These are phyloP conservation scores for Pogonocherus hispidulus DNA, from an alignment of 2,888 invertebrate genomes.

Conservation along the genomic window DNA sequence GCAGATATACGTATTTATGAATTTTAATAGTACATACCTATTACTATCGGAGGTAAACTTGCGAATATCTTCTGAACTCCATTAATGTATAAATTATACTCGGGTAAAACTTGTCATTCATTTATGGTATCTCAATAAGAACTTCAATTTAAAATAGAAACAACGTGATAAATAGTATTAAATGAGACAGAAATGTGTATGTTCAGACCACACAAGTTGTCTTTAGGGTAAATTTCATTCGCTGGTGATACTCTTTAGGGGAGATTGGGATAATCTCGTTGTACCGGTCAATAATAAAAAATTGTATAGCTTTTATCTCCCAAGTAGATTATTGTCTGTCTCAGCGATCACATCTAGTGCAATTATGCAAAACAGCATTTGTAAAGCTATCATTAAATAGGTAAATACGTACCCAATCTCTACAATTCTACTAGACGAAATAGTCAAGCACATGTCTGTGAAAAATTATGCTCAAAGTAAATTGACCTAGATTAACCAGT, in stretches of 20 bases:
- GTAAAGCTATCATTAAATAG: too few relatives aligned
- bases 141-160: conserved; percentile 45
- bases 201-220: conserved; percentile 50
- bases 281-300: too few relatives aligned
- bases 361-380: too few relatives aligned
- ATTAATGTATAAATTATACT: conserved; percentile 28
- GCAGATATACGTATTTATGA: too few relatives aligned
- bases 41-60: too few relatives aligned
- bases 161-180: conserved; percentile 52
- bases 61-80: too few relatives aligned
- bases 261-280: not conserved
- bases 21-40: too few relatives aligned
- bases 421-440: not conserved
- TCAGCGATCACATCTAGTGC: too few relatives aligned
- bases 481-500: not conserved
- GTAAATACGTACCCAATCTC: not conserved
- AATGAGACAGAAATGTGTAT: conserved; percentile 48
- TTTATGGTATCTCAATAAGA: conserved; percentile 39
- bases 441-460: not conserved
- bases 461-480: not conserved
- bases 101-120: conserved; percentile 23
- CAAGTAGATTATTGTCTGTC: too few relatives aligned
- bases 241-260: conserved; percentile 12
- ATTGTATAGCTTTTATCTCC: too few relatives aligned
- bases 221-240: conserved; percentile 34